Conservation (phyloP, 1,140 invertebrate species). For the Scaptomyza hsui region DNA sequence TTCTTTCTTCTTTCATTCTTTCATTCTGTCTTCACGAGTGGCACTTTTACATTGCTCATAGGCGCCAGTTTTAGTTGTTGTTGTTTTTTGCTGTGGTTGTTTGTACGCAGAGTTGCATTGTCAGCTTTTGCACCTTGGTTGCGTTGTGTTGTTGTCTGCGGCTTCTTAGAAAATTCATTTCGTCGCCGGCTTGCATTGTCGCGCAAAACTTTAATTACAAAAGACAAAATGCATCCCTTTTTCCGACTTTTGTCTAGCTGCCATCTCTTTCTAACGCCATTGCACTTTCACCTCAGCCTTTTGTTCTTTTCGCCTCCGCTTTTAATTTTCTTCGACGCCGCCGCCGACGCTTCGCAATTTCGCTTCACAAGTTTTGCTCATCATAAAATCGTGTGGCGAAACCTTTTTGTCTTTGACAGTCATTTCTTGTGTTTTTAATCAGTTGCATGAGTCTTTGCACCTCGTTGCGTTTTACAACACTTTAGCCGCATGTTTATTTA, state of each 20-base stretch:
- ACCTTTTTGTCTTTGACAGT: constrained; percentile 62
- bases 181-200: constrained; percentile 33
- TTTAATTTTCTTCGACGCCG: constrained; percentile 69
- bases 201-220: constrained; percentile 76
- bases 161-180: constrained; percentile 62
- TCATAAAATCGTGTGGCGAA: constrained; percentile 62
- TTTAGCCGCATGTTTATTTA: constrained; percentile 21
- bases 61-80: neutral
- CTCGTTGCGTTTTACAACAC: constrained; percentile 64
- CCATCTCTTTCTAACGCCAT: neutral
- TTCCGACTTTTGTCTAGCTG: too few relatives aligned
- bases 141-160: constrained; percentile 14
- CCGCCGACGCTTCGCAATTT: constrained; percentile 55
- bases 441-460: constrained; percentile 67
- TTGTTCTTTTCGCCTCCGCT: constrained; percentile 44
- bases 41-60: constrained; percentile 40
- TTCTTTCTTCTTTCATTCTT: constrained; percentile 8
- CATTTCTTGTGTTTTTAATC: constrained; percentile 62
- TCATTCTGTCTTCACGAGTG: constrained; percentile 40
- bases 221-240: constrained; percentile 51
- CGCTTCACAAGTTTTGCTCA: constrained; percentile 74
- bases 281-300: constrained; percentile 68
- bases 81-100: constrained; percentile 34
- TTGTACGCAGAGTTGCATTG: constrained; percentile 43
- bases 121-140: constrained; percentile 49